Conservation (phyloP, 2,888 invertebrate species). For the Amphiduros pacificus region DNA sequence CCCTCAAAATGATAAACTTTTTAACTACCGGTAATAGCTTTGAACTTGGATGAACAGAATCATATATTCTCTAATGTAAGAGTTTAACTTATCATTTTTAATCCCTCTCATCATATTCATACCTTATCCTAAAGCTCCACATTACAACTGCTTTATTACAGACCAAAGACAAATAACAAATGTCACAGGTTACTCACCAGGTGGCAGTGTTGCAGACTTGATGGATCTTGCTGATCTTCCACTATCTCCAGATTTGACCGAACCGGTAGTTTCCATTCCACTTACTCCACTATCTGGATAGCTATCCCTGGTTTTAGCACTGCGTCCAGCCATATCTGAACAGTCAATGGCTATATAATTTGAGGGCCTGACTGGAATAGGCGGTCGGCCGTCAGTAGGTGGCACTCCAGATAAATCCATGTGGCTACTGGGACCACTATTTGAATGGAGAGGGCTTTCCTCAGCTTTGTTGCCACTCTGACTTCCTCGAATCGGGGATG, state of each 20-base stretch:
- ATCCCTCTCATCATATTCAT: no score
- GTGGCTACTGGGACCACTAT: slow-evolving; percentile 11
- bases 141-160: no score
- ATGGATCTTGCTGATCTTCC: slow-evolving; percentile 13
- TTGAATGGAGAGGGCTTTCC: slow-evolving; percentile 1
- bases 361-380: neutral
- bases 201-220: slow-evolving; percentile 21
- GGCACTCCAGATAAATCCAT: neutral
- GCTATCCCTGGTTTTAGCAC: slow-evolving; percentile 31
- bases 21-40: no score
- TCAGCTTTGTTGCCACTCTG: neutral
- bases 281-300: slow-evolving; percentile 55
- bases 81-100: no score
- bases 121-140: no score
- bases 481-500: slow-evolving; percentile 1
- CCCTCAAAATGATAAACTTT: no score
- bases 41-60: no score
- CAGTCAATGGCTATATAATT: slow-evolving; percentile 1
- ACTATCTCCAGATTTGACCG: slow-evolving; percentile 25
- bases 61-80: no score
- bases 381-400: neutral
- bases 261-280: slow-evolving; percentile 35
- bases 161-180: no score
- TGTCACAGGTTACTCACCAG: slow-evolving; percentile 16
- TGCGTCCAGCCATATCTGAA: neutral